phyloP scores from a whole-genome alignment of 2,888 invertebrate genomes.

The Dimorphilus gyrociliatus region DNA sequence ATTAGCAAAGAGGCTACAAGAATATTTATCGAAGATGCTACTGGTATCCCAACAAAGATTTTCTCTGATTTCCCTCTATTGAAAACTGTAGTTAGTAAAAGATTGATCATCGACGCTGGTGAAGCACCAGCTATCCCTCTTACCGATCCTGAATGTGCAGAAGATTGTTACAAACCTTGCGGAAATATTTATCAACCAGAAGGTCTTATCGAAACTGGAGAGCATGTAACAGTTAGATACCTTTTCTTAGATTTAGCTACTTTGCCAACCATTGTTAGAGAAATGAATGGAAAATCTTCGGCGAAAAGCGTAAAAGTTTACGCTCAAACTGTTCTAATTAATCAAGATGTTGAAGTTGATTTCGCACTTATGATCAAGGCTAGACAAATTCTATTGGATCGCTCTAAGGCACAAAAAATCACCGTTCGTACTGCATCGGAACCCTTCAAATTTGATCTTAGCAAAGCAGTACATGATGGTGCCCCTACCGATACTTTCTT shows the following conservation, averaged over 20 bases:
- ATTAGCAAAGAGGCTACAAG: too few relatives aligned
- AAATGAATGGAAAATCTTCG: too few relatives aligned
- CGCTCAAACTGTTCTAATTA: slow-evolving; percentile 4
- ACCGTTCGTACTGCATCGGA: slow-evolving; percentile 1
- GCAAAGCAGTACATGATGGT: slow-evolving; percentile 1
- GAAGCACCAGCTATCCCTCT: neutral
- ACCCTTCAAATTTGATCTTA: slow-evolving; percentile 3
- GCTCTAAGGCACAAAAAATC: slow-evolving; percentile 2
- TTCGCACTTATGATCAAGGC: slow-evolving; percentile 1
- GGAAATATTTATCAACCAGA: slow-evolving; percentile 2
- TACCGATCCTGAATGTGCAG: neutral
- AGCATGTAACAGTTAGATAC: slow-evolving; percentile 3
- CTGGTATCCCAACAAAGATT: slow-evolving; percentile 1
- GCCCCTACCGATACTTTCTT: slow-evolving; percentile 1
- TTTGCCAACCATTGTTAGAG: slow-evolving; percentile 1
- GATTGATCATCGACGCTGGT: slow-evolving; percentile 1
- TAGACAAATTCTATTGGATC: neutral
- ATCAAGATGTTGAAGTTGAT: slow-evolving; percentile 1
- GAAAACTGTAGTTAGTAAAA: slow-evolving; percentile 1
- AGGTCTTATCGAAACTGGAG: neutral
- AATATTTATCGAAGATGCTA: neutral
- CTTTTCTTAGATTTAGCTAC: slow-evolving; percentile 4
- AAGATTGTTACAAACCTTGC: slow-evolving; percentile 3
- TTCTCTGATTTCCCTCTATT: slow-evolving; percentile 3
- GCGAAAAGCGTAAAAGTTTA: slow-evolving; percentile 3